phyloP scores from a whole-genome alignment of 2,113 vertebrate genomes.

The Sorex fumeus region DNA sequence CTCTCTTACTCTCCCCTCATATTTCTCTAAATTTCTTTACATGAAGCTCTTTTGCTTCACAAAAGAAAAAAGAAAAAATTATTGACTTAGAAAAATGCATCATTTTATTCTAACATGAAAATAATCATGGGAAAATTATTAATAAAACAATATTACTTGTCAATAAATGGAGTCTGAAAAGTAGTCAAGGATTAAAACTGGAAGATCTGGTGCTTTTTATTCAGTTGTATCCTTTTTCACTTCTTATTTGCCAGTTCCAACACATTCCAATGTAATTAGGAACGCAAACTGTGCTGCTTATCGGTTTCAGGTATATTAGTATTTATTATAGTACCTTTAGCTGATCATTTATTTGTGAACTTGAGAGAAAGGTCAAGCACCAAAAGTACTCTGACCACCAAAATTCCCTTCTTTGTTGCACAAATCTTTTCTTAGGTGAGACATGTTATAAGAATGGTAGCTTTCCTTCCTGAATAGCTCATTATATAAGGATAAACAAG shows the following conservation, averaged over 20 bases:
- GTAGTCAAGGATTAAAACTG: neutral
- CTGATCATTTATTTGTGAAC: neutral
- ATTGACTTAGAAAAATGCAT: constrained; percentile 6
- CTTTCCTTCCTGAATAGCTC: no score
- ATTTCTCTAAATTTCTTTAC: no score
- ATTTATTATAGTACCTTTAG: neutral
- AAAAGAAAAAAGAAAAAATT: no score
- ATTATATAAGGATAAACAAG: no score
- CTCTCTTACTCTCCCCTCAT: no score
- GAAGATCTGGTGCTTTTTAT: neutral
- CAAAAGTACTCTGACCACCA: neutral
- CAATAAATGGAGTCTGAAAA: constrained; percentile 45
- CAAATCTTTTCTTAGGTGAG: neutral
- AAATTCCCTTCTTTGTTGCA: neutral
- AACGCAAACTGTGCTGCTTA: neutral
- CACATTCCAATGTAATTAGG: neutral
- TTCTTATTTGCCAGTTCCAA: constrained; percentile 25
- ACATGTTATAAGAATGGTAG: neutral
- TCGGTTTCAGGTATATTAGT: constrained; percentile 14
- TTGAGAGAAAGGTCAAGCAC: neutral
- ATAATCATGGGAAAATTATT: neutral
- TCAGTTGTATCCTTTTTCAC: neutral
- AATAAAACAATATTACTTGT: neutral
- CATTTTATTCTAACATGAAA: constrained; percentile 40
- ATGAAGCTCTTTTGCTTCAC: no score